A percentile compares a stretch with the other conserved stretches of the same genome.
Evolutionary conservation across 2,888 invertebrate genomes (phyloP).

Genomic region (Timema podura): DNA sequence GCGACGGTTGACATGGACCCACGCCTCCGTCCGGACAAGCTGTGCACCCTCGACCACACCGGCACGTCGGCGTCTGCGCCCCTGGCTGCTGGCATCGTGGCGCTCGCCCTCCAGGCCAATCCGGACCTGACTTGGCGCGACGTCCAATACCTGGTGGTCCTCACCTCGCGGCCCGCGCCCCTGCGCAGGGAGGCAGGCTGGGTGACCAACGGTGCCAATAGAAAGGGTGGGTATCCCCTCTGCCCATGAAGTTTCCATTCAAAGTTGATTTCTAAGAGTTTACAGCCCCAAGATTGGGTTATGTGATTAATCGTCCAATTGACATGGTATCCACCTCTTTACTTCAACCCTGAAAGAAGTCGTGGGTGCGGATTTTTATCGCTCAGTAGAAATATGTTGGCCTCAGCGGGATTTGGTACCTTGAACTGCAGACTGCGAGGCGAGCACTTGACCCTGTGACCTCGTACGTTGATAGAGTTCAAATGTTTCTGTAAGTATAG

Average conservation of each 20-base stretch:
- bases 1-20: conserved; percentile 93
- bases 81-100: conserved; percentile 89
- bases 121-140: conserved; percentile 95
- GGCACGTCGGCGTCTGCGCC: conserved; percentile 92
- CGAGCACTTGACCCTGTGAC: no score
- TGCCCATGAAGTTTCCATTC: neutral
- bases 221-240: conserved; percentile 53
- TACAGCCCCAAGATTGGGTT: no score
- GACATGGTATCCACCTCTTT: no score
- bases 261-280: no score
- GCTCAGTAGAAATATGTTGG: no score
- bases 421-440: no score
- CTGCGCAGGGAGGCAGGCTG: conserved; percentile 90
- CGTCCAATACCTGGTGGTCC: conserved; percentile 93
- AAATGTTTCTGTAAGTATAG: no score
- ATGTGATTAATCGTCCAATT: no score
- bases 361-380: no score
- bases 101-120: conserved; percentile 89
- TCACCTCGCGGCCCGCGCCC: conserved; percentile 84
- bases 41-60: conserved; percentile 88
- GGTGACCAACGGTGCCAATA: conserved; percentile 88
- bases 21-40: conserved; percentile 77
- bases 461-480: no score
- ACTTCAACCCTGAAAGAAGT: no score
- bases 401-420: no score